A percentile compares a stretch with the other conserved stretches of the same genome.
Conservation (phyloP, 2,797 vertebrate genomes). For the Pyrocephalus nanus region DNA sequence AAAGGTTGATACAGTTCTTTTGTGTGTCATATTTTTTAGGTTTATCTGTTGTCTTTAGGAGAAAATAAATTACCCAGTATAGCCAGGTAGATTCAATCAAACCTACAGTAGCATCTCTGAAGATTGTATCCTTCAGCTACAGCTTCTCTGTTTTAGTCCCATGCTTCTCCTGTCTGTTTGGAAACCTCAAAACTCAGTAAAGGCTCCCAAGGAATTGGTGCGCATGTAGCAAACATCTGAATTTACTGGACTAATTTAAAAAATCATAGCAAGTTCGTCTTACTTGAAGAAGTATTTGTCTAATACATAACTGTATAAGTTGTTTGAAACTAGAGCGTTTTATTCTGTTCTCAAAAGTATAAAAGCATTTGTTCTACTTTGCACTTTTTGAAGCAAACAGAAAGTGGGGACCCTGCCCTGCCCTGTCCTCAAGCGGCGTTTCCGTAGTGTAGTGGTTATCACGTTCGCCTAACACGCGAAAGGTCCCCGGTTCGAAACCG, state of each 20-base stretch:
- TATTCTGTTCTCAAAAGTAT: neutral
- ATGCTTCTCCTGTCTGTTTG: neutral
- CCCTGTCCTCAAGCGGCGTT: fast-evolving
- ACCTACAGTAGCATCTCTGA: neutral
- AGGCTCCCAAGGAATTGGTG: neutral
- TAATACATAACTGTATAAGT: neutral
- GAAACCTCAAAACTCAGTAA: neutral
- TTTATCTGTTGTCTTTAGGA: neutral
- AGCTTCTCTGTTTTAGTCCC: neutral
- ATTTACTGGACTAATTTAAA: neutral
- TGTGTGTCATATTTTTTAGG: neutral
- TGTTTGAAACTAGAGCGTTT: neutral
- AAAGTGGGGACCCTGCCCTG: neutral
- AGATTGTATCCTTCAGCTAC: neutral
- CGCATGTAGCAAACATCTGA: neutral
- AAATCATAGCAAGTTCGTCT: neutral
- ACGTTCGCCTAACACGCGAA: neutral
- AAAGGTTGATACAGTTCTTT: neutral
- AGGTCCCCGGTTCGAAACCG: neutral
- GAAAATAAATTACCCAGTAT: neutral
- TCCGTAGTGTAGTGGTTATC: neutral
- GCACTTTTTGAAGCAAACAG: fast-evolving
- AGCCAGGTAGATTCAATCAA: neutral
- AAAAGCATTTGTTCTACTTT: fast-evolving
- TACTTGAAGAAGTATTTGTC: neutral